Percentiles rank a stretch among this genome's conserved stretches.
Evolutionary conservation across 2,888 invertebrate genomes (phyloP).

Genomic region (Diaprepes abbreviatus): DNA sequence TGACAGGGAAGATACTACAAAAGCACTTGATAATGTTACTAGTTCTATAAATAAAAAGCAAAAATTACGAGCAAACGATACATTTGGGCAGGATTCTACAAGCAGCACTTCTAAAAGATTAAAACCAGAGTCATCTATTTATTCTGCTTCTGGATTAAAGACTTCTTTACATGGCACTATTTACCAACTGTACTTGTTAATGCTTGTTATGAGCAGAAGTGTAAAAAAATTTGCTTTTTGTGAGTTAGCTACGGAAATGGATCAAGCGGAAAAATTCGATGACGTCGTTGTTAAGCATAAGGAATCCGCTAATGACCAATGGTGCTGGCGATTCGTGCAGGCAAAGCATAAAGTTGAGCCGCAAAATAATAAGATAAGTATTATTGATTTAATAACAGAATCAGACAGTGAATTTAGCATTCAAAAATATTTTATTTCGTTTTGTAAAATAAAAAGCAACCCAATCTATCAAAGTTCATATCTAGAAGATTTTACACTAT

Average conservation of each 20-base stretch:
- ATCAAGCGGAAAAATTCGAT: constrained; percentile 48
- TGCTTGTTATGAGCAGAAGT: constrained; percentile 29
- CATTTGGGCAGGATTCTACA: background rate
- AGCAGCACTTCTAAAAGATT: background rate
- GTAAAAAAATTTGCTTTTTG: constrained; percentile 11
- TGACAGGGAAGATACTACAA: background rate
- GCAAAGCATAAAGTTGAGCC: constrained; percentile 42
- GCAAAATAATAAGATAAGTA: constrained; percentile 18
- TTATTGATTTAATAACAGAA: constrained; percentile 17
- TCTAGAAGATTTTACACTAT: constrained; percentile 40
- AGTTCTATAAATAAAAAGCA: too few relatives aligned
- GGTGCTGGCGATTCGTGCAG: constrained; percentile 41
- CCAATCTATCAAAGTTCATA: constrained; percentile 15
- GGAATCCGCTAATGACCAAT: constrained; percentile 5
- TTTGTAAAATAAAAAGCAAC: constrained; percentile 44
- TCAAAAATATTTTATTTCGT: constrained; percentile 47
- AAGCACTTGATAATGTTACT: too few relatives aligned
- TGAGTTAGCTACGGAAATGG: constrained; percentile 44
- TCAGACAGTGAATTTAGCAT: constrained; percentile 33
- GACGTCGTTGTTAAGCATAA: constrained; percentile 41
- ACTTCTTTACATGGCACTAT: constrained; percentile 29
- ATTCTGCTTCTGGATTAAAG: constrained; percentile 23
- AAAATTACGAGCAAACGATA: too few relatives aligned
- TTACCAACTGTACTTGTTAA: constrained; percentile 36
- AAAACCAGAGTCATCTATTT: background rate